These are phyloP conservation scores for Plectrocnemia conspersa DNA, from an alignment of 1,140 invertebrate species.

Conservation along the genomic window DNA sequence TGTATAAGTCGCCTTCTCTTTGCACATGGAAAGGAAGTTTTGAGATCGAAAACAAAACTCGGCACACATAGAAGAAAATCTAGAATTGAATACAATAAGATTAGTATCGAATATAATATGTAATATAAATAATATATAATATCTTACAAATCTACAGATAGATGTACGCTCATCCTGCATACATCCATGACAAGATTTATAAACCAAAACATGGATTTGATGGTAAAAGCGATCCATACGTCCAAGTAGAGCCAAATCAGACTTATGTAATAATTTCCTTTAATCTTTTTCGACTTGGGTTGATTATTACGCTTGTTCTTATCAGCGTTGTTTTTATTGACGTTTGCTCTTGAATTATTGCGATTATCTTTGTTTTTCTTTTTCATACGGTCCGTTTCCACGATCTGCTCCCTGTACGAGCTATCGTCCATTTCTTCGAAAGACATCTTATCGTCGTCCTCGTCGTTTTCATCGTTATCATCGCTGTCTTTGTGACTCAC, in stretches of 20 bases:
- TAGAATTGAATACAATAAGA: conserved; percentile 34
- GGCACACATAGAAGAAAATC: conserved; percentile 48
- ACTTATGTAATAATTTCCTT: conserved; percentile 46
- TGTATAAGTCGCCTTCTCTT: conserved; percentile 40
- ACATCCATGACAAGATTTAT: conserved; percentile 73
- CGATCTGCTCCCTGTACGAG: conserved; percentile 42
- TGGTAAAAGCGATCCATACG: conserved; percentile 63
- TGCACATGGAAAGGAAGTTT: conserved; percentile 39
- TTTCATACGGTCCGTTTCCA: conserved; percentile 40
- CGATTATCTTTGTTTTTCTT: conserved; percentile 49
- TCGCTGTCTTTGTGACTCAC: conserved; percentile 37
- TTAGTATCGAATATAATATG: conserved; percentile 5
- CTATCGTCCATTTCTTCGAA: conserved; percentile 38
- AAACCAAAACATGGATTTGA: conserved; percentile 69
- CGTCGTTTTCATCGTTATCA: conserved; percentile 33
- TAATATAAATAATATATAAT: conserved; percentile 1
- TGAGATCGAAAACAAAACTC: conserved; percentile 47
- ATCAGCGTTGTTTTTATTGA: conserved; percentile 43
- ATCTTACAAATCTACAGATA: conserved; percentile 71
- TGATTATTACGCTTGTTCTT: conserved; percentile 45
- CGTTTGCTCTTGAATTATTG: conserved; percentile 47
- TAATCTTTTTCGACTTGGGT: conserved; percentile 44
- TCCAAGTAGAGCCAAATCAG: conserved; percentile 56
- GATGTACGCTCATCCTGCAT: conserved; percentile 67
- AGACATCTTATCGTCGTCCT: conserved; percentile 27